Base-by-base conservation (phyloP, 2,113 vertebrate genomes). In the Globicephala melas region DNA sequence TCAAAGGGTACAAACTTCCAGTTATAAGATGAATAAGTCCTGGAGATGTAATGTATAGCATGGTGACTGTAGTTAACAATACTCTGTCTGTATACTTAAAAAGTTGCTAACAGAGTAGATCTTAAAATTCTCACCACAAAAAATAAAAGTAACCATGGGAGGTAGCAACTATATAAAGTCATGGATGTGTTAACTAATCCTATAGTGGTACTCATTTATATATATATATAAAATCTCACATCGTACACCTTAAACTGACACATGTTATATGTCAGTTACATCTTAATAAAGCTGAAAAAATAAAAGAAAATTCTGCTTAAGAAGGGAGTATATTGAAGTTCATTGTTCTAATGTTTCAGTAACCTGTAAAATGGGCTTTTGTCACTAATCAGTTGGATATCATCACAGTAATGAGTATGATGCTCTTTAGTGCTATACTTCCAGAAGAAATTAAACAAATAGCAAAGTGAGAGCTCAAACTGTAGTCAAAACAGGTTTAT, bases 401-500 rank as follows among this genome's bases (percentile, higher is more conserved):
- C 83, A 55, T 89, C 14, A 18, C 26, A 97, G 38, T 15, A 94
- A 82, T 79, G 25, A 77, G n/a, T 76, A 65, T 70, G 33, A 86
- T 87, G 12, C 4, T 94, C 17, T 82, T 94, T 81, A 31, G 31
- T 58, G 15, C 17, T 86, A 47, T 89, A 58, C 18, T 76, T 21
- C 31, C 63, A 89, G 71, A 81, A 82, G 38, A 89, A 89, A 80
- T 87, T 33, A 38, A 85, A 85, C 5, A n/a, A 68, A 93, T 63
- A 71, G 28, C 65, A 92, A 91, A 91, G 58, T 70, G 14, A 89
- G 28, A 80, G 28, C 17, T 92, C 28, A 86, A 73, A 14, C 5
- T 47, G 4, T 77, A 92, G 86, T 89, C 58, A 71, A 77, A 94
- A 74, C 88, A 88, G 93, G 17, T 76, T 91, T 91, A 76, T 76